Base-by-base conservation (phyloP, 2,888 invertebrate species). In the Desoria tigrina region DNA sequence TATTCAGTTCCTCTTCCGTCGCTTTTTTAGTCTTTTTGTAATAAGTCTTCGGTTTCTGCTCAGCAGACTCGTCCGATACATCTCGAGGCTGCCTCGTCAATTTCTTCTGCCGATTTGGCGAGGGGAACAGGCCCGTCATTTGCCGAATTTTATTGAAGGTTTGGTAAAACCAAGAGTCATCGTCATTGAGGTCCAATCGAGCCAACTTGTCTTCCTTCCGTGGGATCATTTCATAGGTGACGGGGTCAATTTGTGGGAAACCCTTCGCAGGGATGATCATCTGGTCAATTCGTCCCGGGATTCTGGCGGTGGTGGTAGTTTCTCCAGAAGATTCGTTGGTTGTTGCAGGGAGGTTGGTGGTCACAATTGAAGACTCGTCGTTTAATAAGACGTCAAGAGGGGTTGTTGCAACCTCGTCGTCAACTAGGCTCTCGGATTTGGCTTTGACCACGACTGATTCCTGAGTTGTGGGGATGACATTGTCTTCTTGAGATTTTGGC, bases 261-360 rank as follows among this genome's bases (percentile, higher is more conserved):
- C 67, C 67, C 11, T 3, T 67, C 27, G 63, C 61, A 9, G 67
- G 68, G 7, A 69, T 51, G n/a, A 60, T 14, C 3, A 61, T 58
- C 16, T n/a, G 11, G 11, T 37, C 64, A 32, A 21, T 57, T 42
- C 51, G 39, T 32, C 32, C 27, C 9, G 51, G 51, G 24, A 39
- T 24, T 24, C 23, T n/a, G 14, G 45, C 14, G 14, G 16, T 49
- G n/a, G 63, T 60, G 27, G 49, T 49, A 21, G 32, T 61, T 42
- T 63, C 63, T 53, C 6, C 64, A n/a, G 59, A 2, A 26, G 21
- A 50, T 14, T 57, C 54, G 9, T 3, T 45, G 45, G 6, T 39
- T 39, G 16, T 39, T 6, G 18, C 11, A 6, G 24, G 32, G 39
- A 16, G 18, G 16, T 21, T 24, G 16, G 56, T 56, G 4, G 32